phyloP scores from a whole-genome alignment of 2,113 vertebrate genomes.

The Lynx canadensis region DNA sequence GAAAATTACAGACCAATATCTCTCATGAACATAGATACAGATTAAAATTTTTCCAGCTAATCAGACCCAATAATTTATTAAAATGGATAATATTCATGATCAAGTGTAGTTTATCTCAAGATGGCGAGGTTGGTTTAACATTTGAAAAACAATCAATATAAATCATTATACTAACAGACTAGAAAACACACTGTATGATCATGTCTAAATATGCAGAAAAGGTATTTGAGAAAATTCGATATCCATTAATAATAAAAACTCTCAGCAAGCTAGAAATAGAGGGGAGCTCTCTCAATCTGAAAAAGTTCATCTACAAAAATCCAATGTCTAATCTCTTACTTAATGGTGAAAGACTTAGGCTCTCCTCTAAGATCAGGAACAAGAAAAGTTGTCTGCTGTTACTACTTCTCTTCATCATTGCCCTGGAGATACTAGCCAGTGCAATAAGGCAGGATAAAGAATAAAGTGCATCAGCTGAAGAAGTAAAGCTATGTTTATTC shows the following conservation, averaged over 20 bases:
- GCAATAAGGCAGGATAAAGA: neutral
- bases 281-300: neutral
- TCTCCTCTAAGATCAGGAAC: neutral
- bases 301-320: neutral
- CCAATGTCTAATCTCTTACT: neutral
- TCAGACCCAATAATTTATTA: neutral
- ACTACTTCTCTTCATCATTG: neutral
- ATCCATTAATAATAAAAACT: neutral
- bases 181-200: neutral
- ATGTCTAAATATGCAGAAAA: neutral
- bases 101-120: neutral
- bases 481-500: neutral
- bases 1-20: neutral
- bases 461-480: neutral
- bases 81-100: neutral
- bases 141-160: neutral
- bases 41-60: neutral
- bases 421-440: neutral
- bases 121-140: constrained; percentile 15
- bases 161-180: neutral
- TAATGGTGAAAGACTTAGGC: neutral
- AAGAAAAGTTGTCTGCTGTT: neutral
- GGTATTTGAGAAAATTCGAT: neutral
- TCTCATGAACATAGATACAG: neutral
- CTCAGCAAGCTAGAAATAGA: neutral